These are phyloP conservation scores for Bugulina stolonifera DNA, from an alignment of 2,888 invertebrate species.

Conservation along the genomic window DNA sequence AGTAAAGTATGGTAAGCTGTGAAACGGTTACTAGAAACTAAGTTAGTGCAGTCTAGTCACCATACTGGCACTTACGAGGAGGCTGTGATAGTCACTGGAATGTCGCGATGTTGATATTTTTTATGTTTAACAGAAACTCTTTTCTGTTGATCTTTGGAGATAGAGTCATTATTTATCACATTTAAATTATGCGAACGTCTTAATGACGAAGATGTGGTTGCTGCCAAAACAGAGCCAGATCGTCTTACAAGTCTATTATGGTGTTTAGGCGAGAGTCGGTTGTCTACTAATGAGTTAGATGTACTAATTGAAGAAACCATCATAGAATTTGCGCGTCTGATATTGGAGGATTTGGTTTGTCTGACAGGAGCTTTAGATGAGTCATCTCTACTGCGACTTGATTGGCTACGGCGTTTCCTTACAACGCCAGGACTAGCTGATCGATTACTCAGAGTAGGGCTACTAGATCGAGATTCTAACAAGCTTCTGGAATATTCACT, in stretches of 20 bases:
- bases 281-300: not conserved
- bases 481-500: not conserved
- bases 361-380: slow-evolving; percentile 3
- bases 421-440: slow-evolving; percentile 1
- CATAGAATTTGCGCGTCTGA: slow-evolving; percentile 14
- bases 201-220: too few relatives aligned
- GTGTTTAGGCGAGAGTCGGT: not conserved
- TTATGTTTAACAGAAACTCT: not conserved
- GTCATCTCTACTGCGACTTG: not conserved
- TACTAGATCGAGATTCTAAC: slow-evolving; percentile 4
- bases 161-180: not conserved
- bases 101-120: too few relatives aligned
- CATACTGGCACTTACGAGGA: too few relatives aligned
- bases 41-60: too few relatives aligned
- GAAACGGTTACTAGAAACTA: too few relatives aligned
- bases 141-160: not conserved
- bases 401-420: slow-evolving; percentile 22
- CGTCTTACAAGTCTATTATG: not conserved
- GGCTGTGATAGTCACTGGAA: too few relatives aligned
- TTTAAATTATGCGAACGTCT: not conserved
- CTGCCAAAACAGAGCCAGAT: not conserved
- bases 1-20: too few relatives aligned
- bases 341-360: not conserved
- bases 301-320: not conserved
- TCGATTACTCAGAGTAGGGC: slow-evolving; percentile 5